phyloP scores from a whole-genome alignment of 2,888 invertebrate genomes.

The Ormyrus thymus region DNA sequence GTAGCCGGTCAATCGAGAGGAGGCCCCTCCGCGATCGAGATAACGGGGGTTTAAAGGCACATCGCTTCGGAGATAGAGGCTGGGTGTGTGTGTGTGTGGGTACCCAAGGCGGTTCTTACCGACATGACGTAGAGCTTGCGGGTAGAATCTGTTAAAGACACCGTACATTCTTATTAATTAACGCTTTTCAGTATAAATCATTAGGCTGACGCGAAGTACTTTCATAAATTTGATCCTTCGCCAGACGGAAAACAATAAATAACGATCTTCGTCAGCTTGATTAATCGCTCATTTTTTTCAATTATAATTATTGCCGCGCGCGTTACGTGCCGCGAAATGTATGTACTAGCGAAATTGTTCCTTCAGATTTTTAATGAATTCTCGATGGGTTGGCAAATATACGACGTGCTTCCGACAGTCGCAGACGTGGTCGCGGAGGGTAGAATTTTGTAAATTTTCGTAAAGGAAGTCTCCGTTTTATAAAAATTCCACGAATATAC shows the following conservation, averaged over 20 bases:
- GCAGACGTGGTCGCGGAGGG: no score
- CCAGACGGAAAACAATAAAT: conserved; percentile 42
- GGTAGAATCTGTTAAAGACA: conserved; percentile 33
- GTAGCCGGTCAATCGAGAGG: conserved; percentile 19
- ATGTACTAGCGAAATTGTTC: not conserved
- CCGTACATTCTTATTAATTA: conserved; percentile 48
- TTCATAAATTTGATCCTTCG: conserved; percentile 26
- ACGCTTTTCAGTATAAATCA: conserved; percentile 43
- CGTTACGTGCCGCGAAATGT: not conserved
- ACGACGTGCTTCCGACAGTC: no score
- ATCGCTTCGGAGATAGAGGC: not conserved
- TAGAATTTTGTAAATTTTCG: no score
- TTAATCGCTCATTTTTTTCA: conserved; percentile 51
- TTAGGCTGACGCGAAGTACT: conserved; percentile 8
- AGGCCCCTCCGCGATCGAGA: conserved; percentile 54
- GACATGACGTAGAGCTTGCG: conserved; percentile 31
- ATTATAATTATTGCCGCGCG: conserved; percentile 53
- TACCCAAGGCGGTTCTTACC: conserved; percentile 25
- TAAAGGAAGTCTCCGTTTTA: no score
- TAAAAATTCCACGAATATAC: no score
- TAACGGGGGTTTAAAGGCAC: conserved; percentile 60
- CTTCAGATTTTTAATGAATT: no score
- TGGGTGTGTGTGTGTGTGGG: not conserved
- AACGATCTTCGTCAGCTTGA: conserved; percentile 56
- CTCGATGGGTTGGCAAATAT: no score